A percentile compares a stretch with the other conserved stretches of the same genome.
Evolutionary conservation across 2,888 invertebrate genomes (phyloP).

Genomic region (Ligdia adustata): DNA sequence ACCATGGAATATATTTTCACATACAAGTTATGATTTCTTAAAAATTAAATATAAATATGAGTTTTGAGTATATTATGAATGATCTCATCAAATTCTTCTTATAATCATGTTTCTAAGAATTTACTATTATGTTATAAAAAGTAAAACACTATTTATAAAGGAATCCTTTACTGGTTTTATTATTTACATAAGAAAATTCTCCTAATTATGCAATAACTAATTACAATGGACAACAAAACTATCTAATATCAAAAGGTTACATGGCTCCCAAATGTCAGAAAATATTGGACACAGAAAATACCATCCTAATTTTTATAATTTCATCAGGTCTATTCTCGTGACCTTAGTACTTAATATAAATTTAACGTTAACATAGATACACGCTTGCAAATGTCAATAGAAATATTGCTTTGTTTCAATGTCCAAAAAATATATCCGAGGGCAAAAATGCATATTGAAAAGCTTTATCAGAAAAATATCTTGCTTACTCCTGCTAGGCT

Average conservation of each 20-base stretch:
- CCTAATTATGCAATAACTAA: conserved; percentile 77
- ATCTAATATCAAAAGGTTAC: conserved; percentile 74
- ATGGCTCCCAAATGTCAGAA: conserved; percentile 48
- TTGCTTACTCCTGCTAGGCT: too few relatives aligned
- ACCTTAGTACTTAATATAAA: conserved; percentile 30
- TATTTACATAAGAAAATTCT: conserved; percentile 83
- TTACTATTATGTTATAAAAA: conserved; percentile 33
- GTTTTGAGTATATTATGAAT: conserved; percentile 1
- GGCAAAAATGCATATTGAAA: background rate
- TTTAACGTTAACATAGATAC: conserved; percentile 20
- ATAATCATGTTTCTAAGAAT: conserved; percentile 11
- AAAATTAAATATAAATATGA: background rate
- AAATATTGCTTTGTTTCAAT: too few relatives aligned
- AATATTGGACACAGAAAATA: conserved; percentile 26
- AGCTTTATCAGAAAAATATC: too few relatives aligned
- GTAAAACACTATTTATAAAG: conserved; percentile 66
- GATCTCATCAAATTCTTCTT: conserved; percentile 25
- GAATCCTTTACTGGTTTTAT: conserved; percentile 72
- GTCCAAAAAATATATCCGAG: background rate
- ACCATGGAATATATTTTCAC: conserved; percentile 42
- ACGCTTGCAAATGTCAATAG: conserved; percentile 28
- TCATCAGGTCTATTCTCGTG: conserved; percentile 33
- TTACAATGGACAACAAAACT: conserved; percentile 79
- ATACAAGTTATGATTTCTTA: conserved; percentile 13
- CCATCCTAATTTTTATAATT: conserved; percentile 32